These are phyloP conservation scores for Caenorhabditis afra DNA, from an alignment of 2,888 invertebrate species.

Conservation along the genomic window DNA sequence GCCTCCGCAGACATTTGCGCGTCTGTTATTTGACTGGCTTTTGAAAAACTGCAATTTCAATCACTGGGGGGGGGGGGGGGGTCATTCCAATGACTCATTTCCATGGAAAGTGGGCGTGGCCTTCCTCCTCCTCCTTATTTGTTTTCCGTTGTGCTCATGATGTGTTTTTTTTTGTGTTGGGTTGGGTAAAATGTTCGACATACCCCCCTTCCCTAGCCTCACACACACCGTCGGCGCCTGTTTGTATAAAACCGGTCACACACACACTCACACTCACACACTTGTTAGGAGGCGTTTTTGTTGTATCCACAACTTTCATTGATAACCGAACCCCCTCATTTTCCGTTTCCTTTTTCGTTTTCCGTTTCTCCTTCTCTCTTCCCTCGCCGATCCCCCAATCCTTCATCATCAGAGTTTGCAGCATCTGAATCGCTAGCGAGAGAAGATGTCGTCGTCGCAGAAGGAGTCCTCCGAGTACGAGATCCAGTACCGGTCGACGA, in stretches of 20 bases:
- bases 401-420: too few relatives aligned
- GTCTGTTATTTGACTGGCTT: too few relatives aligned
- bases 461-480: slow-evolving; percentile 73
- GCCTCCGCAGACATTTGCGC: too few relatives aligned
- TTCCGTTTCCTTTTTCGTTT: neutral
- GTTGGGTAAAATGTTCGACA: slow-evolving; percentile 51
- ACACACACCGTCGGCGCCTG: neutral
- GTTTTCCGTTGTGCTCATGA: slow-evolving; percentile 40
- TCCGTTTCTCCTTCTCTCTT: slow-evolving; percentile 3
- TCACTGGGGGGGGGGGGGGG: too few relatives aligned
- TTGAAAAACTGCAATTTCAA: too few relatives aligned
- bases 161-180: slow-evolving; percentile 26
- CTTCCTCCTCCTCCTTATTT: slow-evolving; percentile 14
- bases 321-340: neutral
- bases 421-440: too few relatives aligned
- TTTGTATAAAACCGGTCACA: slow-evolving; percentile 52
- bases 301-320: slow-evolving; percentile 10
- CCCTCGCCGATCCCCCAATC: neutral
- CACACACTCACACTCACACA: neutral
- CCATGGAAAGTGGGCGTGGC: slow-evolving; percentile 42
- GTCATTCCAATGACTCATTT: too few relatives aligned
- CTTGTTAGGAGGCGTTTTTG: slow-evolving; percentile 27
- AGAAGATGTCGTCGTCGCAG: slow-evolving; percentile 54
- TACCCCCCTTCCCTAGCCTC: slow-evolving; percentile 10
- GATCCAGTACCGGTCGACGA: slow-evolving; percentile 78